These are phyloP conservation scores for Acanthosepion pharaonis DNA, from an alignment of 2,888 invertebrate genomes.

Conservation along the genomic window DNA sequence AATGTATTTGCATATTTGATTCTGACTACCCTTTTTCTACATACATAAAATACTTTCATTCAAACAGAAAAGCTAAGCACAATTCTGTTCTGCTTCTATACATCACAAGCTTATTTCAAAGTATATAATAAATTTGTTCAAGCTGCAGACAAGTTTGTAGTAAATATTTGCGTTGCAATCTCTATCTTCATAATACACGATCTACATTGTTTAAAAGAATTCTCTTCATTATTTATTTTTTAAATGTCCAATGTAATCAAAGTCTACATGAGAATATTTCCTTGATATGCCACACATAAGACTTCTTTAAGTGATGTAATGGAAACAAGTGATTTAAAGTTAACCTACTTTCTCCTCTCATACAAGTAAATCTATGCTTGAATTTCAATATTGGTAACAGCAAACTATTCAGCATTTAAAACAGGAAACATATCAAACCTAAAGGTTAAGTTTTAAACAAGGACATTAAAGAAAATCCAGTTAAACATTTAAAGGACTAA, in stretches of 20 bases:
- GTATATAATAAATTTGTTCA: neutral
- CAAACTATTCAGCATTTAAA: neutral
- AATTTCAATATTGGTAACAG: constrained; percentile 33
- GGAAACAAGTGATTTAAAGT: neutral
- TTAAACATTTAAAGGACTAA: neutral
- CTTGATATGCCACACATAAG: neutral
- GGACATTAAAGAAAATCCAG: neutral
- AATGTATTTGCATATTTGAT: too few relatives aligned
- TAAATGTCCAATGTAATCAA: neutral
- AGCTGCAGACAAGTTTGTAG: neutral
- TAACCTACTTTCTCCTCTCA: neutral
- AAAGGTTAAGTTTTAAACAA: neutral
- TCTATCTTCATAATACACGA: neutral
- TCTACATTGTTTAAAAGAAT: neutral
- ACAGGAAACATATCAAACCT: neutral
- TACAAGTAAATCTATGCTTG: neutral
- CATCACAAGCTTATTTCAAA: neutral
- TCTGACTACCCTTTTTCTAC: too few relatives aligned
- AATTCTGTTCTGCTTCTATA: too few relatives aligned
- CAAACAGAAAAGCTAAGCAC: too few relatives aligned
- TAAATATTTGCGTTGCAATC: neutral
- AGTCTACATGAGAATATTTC: neutral
- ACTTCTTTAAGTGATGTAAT: neutral
- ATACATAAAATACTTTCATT: too few relatives aligned
- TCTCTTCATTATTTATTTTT: neutral